phyloP scores from a whole-genome alignment of 2,113 vertebrate genomes.

The Symphodus melops region DNA sequence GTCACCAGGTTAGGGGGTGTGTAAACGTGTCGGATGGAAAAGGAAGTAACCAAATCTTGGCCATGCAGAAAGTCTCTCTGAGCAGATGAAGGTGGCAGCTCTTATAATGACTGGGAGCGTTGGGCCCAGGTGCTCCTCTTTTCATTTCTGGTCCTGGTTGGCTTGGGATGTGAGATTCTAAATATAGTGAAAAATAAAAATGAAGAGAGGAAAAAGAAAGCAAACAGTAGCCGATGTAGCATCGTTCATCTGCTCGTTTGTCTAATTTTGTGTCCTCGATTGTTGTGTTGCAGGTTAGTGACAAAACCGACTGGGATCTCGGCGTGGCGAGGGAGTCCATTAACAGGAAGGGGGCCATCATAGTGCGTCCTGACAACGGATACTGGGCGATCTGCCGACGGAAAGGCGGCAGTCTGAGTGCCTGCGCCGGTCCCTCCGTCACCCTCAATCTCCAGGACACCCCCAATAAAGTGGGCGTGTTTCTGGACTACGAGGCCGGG shows the following conservation, averaged over 20 bases:
- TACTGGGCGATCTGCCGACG: constrained; percentile 72
- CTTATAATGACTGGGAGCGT: no score
- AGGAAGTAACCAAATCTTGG: no score
- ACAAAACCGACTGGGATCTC: constrained; percentile 75
- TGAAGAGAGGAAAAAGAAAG: no score
- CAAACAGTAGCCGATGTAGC: no score
- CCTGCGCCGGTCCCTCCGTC: constrained; percentile 42
- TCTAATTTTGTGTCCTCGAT: background rate
- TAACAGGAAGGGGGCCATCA: constrained; percentile 68
- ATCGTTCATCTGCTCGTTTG: background rate
- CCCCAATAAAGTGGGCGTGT: constrained; percentile 80
- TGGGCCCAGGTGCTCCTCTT: no score
- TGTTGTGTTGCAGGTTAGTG: constrained; percentile 53
- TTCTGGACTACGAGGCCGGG: constrained; percentile 83
- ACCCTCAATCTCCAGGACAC: constrained; percentile 68
- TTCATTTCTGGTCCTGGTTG: no score
- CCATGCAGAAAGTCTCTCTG: no score
- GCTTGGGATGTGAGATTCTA: no score
- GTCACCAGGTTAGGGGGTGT: no score
- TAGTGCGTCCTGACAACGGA: constrained; percentile 53
- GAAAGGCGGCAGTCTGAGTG: constrained; percentile 36
- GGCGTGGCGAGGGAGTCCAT: constrained; percentile 71
- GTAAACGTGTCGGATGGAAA: no score
- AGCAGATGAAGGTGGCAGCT: no score
- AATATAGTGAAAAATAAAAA: no score